Evolutionary conservation across 2,797 vertebrate species (phyloP), one percentile per base, ranked within the genome.

Genomic region (Monodelphis domestica): DNA sequence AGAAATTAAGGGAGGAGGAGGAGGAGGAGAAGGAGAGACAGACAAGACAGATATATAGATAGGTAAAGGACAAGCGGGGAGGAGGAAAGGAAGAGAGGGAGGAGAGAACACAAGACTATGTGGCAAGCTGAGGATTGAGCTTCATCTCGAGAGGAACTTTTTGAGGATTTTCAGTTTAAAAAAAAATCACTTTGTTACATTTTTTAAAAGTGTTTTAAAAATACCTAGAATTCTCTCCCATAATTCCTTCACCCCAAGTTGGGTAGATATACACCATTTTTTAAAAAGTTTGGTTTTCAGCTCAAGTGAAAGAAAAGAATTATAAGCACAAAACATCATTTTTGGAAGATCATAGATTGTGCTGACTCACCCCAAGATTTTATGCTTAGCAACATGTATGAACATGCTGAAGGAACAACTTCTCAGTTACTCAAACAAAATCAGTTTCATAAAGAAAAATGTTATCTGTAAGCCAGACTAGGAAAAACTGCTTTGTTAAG

Each of bases 181-280:
- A n/a, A n/a, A n/a, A n/a, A n/a, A n/a, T 45, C 70, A 84, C 38
- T 38, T 38, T 26, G 38, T 84, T 84, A 78, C 38, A 45, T 78
- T 45, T 45, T 5, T 24, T 24, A 78, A 38, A n/a, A n/a, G 14
- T 70, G 15, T 70, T 70, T 59, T 17, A 90, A 52, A 15, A 38
- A 63, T 4, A 50, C 50, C 52, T 90, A 45, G 15, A 24, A 24
- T 56, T 0, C 55, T 92, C 5, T 63, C 88, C 53, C 1, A 1
- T 0, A 14, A 78, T n/a, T n/a, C n/a, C n/a, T n/a, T n/a, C n/a
- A 4, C 54, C 50, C 0, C 51, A 17, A 30, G n/a, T 21, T 2
- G 33, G 0, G 6, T 38, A 17, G 45, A 21, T 5, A 14, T 33
- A 15, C 63, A 78, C 93, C 53, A 0, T 11, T 94, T 24, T 24